Conservation (phyloP, 2,797 vertebrate species). For the Heteromormyrus szaboi region DNA sequence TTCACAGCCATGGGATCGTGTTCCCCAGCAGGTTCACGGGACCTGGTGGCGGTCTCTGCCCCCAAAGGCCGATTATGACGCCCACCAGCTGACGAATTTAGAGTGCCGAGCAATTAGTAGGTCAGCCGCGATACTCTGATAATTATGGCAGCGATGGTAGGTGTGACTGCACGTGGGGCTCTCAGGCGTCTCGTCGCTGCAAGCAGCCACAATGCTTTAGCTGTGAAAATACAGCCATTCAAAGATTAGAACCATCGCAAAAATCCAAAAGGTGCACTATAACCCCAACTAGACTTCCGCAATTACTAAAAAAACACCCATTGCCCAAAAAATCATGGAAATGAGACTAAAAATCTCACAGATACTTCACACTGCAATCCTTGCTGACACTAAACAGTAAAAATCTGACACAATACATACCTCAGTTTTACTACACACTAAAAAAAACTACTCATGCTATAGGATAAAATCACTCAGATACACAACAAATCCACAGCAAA, state of each 20-base stretch:
- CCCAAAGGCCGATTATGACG: slow-evolving; percentile 6
- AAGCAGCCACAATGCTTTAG: not conserved
- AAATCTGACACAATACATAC: not conserved
- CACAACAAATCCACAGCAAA: not conserved
- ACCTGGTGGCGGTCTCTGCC: not conserved
- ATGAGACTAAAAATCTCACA: not conserved
- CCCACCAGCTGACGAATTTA: slow-evolving; percentile 10
- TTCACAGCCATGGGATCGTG: not conserved
- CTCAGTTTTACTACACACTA: not conserved
- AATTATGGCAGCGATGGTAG: not conserved
- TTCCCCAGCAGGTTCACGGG: not conserved
- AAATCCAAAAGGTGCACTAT: not conserved
- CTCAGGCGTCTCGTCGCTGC: not conserved
- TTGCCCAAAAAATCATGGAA: not conserved
- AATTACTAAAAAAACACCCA: not conserved
- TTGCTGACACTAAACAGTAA: not conserved
- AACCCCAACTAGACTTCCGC: not conserved
- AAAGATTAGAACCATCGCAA: not conserved
- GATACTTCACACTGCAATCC: not conserved
- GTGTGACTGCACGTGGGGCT: not conserved
- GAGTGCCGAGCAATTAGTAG: slow-evolving; percentile 15
- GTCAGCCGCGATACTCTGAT: not conserved
- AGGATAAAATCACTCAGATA: not conserved
- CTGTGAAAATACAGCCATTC: not conserved
- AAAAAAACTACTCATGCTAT: not conserved